Evolutionary conservation across 2,797 vertebrate genomes (phyloP).

Genomic region (Uromys caudimaculatus): DNA sequence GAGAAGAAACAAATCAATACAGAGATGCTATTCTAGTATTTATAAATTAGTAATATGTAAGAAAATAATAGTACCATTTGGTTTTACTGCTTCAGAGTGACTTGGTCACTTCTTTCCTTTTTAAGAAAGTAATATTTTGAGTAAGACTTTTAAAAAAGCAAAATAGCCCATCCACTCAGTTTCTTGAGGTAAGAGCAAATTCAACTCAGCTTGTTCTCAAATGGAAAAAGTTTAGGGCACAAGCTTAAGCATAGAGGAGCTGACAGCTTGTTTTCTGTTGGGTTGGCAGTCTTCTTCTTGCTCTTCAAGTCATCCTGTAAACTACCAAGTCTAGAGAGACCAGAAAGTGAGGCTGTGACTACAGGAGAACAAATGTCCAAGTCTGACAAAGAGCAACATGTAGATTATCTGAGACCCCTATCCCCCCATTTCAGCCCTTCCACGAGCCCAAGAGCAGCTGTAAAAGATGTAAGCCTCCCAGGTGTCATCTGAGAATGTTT

Average conservation of each 20-base stretch:
- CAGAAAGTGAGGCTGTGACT: background rate
- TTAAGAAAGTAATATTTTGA: slow-evolving; percentile 14
- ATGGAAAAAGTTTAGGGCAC: background rate
- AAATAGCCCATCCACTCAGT: background rate
- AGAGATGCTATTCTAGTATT: background rate
- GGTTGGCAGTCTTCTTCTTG: background rate
- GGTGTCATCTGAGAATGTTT: background rate
- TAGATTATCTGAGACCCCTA: too few relatives aligned
- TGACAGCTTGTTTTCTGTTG: background rate
- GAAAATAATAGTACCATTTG: background rate
- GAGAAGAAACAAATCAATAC: slow-evolving; percentile 3
- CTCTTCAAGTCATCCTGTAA: background rate
- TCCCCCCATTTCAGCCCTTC: background rate
- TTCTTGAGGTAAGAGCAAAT: background rate
- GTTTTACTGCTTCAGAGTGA: background rate
- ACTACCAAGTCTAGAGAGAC: background rate
- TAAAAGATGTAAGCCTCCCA: background rate
- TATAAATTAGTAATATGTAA: background rate
- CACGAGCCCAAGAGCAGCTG: background rate
- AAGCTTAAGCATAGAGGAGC: background rate
- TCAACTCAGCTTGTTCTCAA: background rate
- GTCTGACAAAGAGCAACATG: background rate
- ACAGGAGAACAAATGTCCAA: background rate
- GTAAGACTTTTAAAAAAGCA: background rate
- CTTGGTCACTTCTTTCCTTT: slow-evolving; percentile 2